A percentile compares a stretch with the other conserved stretches of the same genome.
phyloP scores from a whole-genome alignment of 1,140 invertebrate species.

The Drosophila saltans region DNA sequence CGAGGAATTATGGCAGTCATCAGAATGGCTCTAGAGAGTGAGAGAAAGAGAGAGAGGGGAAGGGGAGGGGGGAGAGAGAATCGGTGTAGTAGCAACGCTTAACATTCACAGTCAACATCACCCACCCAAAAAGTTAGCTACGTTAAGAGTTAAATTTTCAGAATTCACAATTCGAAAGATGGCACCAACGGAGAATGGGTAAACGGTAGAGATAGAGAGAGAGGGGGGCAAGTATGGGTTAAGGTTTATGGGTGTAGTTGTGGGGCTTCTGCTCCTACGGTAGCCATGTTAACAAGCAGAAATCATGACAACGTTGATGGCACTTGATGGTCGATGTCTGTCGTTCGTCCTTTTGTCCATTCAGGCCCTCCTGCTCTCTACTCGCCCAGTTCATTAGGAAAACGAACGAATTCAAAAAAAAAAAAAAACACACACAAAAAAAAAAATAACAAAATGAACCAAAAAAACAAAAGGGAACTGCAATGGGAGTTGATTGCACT shows the following conservation, averaged over 20 bases:
- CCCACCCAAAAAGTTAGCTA: slow-evolving; percentile 48
- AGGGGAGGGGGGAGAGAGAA: no score
- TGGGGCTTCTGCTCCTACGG: slow-evolving; percentile 46
- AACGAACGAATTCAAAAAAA: slow-evolving; percentile 63
- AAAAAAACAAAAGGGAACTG: slow-evolving; percentile 55
- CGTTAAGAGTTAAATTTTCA: slow-evolving; percentile 78
- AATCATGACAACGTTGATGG: slow-evolving; percentile 78
- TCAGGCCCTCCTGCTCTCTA: background rate
- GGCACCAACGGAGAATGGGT: slow-evolving; percentile 41
- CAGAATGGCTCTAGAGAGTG: background rate
- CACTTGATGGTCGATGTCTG: slow-evolving; percentile 63
- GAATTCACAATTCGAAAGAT: slow-evolving; percentile 81
- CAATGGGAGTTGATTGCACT: slow-evolving; percentile 68
- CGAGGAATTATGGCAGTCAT: slow-evolving; percentile 71
- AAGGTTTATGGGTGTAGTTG: background rate
- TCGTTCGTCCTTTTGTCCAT: slow-evolving; percentile 12
- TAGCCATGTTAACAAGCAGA: slow-evolving; percentile 79
- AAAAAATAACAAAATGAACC: slow-evolving; percentile 41
- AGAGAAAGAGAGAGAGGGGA: no score
- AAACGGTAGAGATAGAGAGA: slow-evolving; percentile 12
- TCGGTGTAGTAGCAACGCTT: no score
- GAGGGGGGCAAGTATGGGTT: background rate
- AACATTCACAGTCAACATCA: slow-evolving; percentile 35
- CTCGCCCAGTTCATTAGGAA: slow-evolving; percentile 72
- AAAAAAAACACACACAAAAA: slow-evolving; percentile 30